These are phyloP conservation scores for Dermatemys mawii DNA, from an alignment of 2,113 vertebrate genomes.

Conservation along the genomic window DNA sequence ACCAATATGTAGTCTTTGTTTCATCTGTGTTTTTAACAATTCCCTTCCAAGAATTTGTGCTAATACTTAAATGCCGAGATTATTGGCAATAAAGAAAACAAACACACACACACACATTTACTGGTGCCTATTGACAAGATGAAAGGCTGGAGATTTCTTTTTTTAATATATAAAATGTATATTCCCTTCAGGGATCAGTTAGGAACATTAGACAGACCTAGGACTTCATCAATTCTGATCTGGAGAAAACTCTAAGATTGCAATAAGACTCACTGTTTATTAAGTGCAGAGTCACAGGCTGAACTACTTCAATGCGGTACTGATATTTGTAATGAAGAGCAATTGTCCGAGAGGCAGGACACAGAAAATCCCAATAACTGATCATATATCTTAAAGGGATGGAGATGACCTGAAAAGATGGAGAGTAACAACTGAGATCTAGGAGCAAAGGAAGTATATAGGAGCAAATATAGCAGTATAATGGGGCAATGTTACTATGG, in stretches of 20 bases:
- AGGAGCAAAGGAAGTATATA: neutral
- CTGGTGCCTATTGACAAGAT: neutral
- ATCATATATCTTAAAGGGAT: neutral
- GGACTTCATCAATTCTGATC: neutral
- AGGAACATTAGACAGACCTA: neutral
- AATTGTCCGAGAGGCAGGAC: neutral
- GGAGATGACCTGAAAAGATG: neutral
- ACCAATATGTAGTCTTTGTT: neutral
- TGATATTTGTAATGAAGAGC: neutral
- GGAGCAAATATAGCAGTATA: neutral
- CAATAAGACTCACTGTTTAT: neutral
- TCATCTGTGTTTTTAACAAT: neutral
- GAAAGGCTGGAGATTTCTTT: neutral
- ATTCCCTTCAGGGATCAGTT: neutral
- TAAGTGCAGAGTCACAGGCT: neutral
- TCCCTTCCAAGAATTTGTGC: neutral
- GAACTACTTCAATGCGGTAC: neutral
- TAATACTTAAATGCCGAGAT: neutral
- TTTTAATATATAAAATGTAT: neutral
- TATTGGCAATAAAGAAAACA: neutral
- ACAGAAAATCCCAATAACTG: neutral
- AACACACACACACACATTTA: neutral
- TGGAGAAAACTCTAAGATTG: neutral
- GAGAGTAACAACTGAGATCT: neutral
- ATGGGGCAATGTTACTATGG: neutral